Evolutionary conservation across 2,113 vertebrate species (phyloP), one percentile per base, ranked within the genome.

Genomic region (Eonycteris spelaea): DNA sequence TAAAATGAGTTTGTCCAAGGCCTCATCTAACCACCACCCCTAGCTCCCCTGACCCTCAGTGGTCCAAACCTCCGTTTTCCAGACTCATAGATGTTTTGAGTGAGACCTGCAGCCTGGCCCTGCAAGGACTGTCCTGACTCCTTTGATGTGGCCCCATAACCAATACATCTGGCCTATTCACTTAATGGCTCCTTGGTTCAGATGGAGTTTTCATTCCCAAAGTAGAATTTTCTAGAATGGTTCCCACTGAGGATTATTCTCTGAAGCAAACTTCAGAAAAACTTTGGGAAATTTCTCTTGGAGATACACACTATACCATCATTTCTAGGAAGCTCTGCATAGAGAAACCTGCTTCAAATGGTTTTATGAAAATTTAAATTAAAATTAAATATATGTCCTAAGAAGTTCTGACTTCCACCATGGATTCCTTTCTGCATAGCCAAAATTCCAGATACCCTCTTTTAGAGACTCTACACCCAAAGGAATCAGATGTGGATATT

Each of bases 291-390:
- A 79, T 4, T 18, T 35, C 18, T 61, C 90, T 9, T 5, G 35
- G 10, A 79, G 24, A 80, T 3, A 19, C 3, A n/a, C 2, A 2
- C 16, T 4, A 63, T 2, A 30, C 5, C 33, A 0, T 28, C 21
- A 19, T 9, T 80, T 35, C 53, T 9, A 19, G 59, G 40, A 38
- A 12, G 38, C 1, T 68, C 12, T 70, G 10, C 33, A n/a, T 2
- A 28, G 3, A 55, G 40, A 85, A 71, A 57, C 24, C 18, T 22
- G 53, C 78, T 48, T 73, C 91, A 26, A 13, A 78, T 43, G 30
- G n/a, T 3, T 22, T 80, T 45, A 35, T 9, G 11, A 4, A 38
- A 16, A 43, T 80, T 55, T 80, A 74, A 55, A 48, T n/a, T 61
- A 30, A 55, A 71, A 40, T 75, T 9, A 35, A 70, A 71, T 16